phyloP scores from a whole-genome alignment of 1,140 invertebrate genomes.

The Hylaeus volcanicus region DNA sequence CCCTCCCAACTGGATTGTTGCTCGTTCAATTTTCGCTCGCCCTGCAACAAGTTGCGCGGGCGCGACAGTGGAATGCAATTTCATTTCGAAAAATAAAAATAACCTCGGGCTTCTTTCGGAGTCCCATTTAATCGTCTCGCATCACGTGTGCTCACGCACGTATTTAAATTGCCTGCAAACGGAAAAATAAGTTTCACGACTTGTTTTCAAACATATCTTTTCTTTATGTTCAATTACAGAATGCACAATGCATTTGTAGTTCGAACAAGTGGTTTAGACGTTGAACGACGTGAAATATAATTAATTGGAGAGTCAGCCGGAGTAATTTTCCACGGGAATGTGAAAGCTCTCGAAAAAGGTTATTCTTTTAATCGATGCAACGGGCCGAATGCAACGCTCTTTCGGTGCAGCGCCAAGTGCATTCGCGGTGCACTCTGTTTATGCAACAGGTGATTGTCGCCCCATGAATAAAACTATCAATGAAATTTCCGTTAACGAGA shows the following conservation, averaged over 20 bases:
- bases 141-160: not conserved
- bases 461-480: constrained; percentile 56
- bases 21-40: not conserved
- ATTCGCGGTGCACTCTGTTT: constrained; percentile 54
- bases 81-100: not conserved
- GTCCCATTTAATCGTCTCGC: not conserved
- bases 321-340: not conserved
- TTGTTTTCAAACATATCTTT: too few relatives aligned
- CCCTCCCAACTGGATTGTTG: not conserved
- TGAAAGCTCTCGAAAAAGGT: not conserved
- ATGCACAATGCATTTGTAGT: too few relatives aligned
- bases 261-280: not conserved
- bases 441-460: constrained; percentile 62
- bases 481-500: constrained; percentile 62
- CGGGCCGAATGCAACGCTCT: constrained; percentile 14
- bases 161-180: not conserved
- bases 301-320: not conserved
- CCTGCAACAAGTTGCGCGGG: constrained; percentile 10
- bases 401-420: constrained; percentile 30
- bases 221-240: too few relatives aligned
- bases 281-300: not conserved
- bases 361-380: constrained; percentile 26
- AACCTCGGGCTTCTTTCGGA: not conserved
- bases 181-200: too few relatives aligned
- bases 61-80: not conserved